Percentiles rank a stretch among this genome's conserved stretches.
Evolutionary conservation across 2,113 vertebrate genomes (phyloP).

Genomic region (Gallinago undulata): DNA sequence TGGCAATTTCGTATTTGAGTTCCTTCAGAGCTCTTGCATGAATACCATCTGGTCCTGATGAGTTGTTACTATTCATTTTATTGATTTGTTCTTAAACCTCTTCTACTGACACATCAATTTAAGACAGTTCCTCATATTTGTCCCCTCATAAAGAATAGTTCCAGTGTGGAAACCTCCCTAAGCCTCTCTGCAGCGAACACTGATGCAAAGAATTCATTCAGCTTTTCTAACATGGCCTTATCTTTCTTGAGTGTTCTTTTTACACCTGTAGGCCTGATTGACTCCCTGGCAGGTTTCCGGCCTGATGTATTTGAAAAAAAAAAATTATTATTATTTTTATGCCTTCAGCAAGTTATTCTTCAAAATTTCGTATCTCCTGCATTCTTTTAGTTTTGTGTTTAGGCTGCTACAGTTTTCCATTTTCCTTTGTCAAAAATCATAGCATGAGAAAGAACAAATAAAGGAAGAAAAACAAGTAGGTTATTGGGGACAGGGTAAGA

Average conservation of each 20-base stretch:
- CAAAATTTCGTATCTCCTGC: background rate
- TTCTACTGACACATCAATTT: background rate
- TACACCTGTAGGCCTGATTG: background rate
- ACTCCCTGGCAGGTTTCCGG: background rate
- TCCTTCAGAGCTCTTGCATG: slow-evolving; percentile 17
- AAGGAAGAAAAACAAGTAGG: background rate
- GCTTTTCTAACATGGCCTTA: background rate
- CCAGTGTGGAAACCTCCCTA: background rate
- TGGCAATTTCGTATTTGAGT: slow-evolving; percentile 34
- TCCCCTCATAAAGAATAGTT: background rate
- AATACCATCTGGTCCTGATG: background rate
- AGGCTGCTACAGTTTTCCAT: background rate
- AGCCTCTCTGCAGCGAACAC: background rate
- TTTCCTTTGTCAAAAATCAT: background rate
- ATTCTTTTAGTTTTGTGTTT: background rate
- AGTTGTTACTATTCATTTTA: slow-evolving; percentile 35
- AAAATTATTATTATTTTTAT: background rate
- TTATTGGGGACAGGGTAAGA: background rate
- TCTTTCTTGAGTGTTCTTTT: background rate
- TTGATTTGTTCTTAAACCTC: slow-evolving; percentile 1
- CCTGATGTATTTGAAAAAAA: background rate
- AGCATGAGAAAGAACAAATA: background rate
- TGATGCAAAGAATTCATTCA: background rate
- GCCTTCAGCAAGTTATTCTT: background rate
- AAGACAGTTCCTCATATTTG: background rate